Evolutionary conservation across 2,888 invertebrate genomes (phyloP), one percentile per base, ranked within the genome.

Genomic region (Diaphora mendica): DNA sequence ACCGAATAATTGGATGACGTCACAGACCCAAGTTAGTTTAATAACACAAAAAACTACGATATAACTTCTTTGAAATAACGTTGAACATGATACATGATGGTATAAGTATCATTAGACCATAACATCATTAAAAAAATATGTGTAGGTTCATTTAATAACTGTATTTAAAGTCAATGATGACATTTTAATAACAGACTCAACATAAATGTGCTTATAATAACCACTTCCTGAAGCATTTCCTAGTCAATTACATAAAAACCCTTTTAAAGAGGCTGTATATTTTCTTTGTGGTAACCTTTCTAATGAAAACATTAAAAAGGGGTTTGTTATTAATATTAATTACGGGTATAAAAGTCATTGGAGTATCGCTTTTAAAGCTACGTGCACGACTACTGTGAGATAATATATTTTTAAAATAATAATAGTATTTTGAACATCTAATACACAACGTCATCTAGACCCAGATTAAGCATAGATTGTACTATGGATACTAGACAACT

Each of bases 121-220:
- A 26, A 62, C 59, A 62, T 26, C n/a, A n/a, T 55, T 55, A n/a
- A 55, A 62, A 11, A 39, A 26, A 44, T 17, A n/a, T 15, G 9
- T 17, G 11, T 33, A 17, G 2, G 39, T 39, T 23, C 20, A 39
- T 39, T 9, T 30, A 68, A 62, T 39, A 42, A 64, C 35, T 70
- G 48, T 70, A n/a, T 70, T 72, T 8, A 15, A 30, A 5, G 13
- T 59, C 33, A 8, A 39, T 70, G 59, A 71, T 51, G 69, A 4
- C 30, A 48, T 48, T 82, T 74, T 84, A 78, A 82, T 75, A 73
- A 79, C 64, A 64, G 44, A 75, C 68, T 66, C 35, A 73, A 72
- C 72, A 65, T 67, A 79, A 81, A 83, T 78, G 70, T 74, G 64
- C 55, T 76, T 76, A 76, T 83, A 82, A 83, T 82, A 70, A 83